A percentile compares a stretch with the other conserved stretches of the same genome.
These are phyloP conservation scores for Chesias legatella DNA, from an alignment of 2,888 invertebrate genomes.

Conservation along the genomic window DNA sequence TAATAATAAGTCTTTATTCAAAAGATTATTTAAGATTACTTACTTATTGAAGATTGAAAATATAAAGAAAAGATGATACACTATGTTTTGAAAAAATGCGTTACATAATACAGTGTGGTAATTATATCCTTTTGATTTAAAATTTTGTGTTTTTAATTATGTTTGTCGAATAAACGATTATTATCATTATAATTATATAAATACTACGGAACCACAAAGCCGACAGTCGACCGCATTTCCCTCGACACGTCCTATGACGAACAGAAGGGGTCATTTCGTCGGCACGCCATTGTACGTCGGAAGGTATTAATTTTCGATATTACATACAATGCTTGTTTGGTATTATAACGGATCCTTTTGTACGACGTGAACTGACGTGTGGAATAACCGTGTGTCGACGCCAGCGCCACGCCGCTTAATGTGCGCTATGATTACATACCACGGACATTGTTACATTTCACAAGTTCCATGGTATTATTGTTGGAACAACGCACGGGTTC, in stretches of 20 bases:
- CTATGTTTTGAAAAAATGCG: too few species aligned
- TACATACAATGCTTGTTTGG: conserved; percentile 19
- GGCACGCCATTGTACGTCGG: conserved; percentile 29
- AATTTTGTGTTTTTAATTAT: too few species aligned
- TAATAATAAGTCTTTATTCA: too few species aligned
- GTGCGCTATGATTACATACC: background rate
- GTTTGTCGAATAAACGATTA: too few species aligned
- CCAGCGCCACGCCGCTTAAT: background rate
- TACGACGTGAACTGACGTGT: conserved; percentile 4
- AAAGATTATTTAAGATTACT: too few species aligned
- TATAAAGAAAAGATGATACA: too few species aligned
- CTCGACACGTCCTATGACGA: conserved; percentile 7
- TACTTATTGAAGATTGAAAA: too few species aligned
- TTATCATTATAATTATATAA: conserved; percentile 1
- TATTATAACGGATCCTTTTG: conserved; percentile 13
- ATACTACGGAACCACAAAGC: conserved; percentile 10
- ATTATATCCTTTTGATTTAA: too few species aligned
- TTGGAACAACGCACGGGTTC: too few species aligned
- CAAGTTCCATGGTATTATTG: too few species aligned
- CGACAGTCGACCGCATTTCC: background rate
- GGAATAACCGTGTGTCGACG: conserved; percentile 1
- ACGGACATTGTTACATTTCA: too few species aligned
- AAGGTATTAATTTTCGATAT: conserved; percentile 34
- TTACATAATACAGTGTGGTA: too few species aligned
- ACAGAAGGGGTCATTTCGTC: conserved; percentile 32